phyloP scores from a whole-genome alignment of 2,888 invertebrate species.

The Ichneumon xanthorius region DNA sequence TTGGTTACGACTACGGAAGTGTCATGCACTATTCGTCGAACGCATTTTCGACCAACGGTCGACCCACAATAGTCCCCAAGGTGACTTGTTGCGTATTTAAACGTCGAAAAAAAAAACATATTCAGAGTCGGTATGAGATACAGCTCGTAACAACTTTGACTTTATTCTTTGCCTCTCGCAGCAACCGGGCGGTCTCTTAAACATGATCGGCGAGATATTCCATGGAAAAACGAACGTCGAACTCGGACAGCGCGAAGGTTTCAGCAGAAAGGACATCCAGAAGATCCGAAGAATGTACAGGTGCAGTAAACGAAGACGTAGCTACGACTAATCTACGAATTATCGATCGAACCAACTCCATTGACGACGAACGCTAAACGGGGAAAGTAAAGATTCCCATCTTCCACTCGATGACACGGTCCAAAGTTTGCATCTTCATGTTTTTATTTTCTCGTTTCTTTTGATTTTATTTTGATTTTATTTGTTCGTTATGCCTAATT shows the following conservation, averaged over 20 bases:
- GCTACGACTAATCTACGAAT: constrained; percentile 50
- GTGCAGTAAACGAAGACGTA: constrained; percentile 83
- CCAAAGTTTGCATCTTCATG: background rate
- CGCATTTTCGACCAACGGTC: constrained; percentile 91
- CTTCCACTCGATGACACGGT: background rate
- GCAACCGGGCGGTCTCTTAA: constrained; percentile 72
- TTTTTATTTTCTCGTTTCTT: background rate
- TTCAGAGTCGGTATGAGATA: background rate
- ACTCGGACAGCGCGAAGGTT: constrained; percentile 91
- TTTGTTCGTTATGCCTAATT: background rate
- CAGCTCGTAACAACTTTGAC: constrained; percentile 2
- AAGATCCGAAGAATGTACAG: constrained; percentile 92
- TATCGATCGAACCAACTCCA: constrained; percentile 3
- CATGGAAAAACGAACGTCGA: constrained; percentile 67
- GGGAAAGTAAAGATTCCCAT: background rate
- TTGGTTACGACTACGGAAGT: constrained; percentile 92
- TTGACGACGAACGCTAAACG: background rate
- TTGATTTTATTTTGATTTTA: background rate
- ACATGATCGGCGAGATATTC: constrained; percentile 74
- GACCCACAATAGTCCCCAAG: constrained; percentile 90
- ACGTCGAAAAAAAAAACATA: background rate
- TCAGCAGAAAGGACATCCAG: constrained; percentile 90
- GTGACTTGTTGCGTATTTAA: constrained; percentile 83
- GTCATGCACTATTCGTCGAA: constrained; percentile 94
- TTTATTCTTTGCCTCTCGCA: constrained; percentile 66